Base-by-base conservation (phyloP, 2,113 vertebrate species). In the Hiodon tergisus region DNA sequence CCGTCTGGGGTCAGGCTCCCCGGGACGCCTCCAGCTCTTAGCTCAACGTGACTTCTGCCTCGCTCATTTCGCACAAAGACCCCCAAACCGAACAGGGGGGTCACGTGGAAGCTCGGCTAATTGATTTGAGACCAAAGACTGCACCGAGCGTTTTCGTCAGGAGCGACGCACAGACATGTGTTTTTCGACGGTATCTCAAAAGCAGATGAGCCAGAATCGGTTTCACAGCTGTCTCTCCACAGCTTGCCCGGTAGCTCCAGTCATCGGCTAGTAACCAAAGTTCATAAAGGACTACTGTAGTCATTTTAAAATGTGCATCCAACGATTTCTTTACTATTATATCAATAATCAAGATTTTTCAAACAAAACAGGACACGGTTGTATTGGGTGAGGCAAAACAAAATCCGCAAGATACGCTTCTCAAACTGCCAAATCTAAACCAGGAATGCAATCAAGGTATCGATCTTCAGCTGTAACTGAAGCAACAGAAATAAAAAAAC, bases 171-270 rank as follows among this genome's bases (percentile, higher is more conserved):
- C 72, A 72, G 62, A 66, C 70, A 71, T 77, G 63, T 77, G 62
- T 77, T 76, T 77, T 72, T 73, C 55, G 14, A 61, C 16, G 57
- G 69, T 78, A 78, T 78, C 67, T 59, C 55, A 78, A 78, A 78
- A 78, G 71, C 76, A 78, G 76, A 78, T 51, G 55, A 73, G 10
- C 13, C 5, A 50, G 50, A 73, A 73, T 78, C 8, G 59, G 13
- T 73, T 78, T 16, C 17, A 68, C 76, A 78, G 76, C 65, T 73
- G 71, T 69, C 63, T 54, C 53, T n/a, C 31, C 46, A 53, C 66
- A 70, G 13, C 51, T 67, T 16, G n/a, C 71, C 31, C 2, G 65
- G 47, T 47, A 72, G 31, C 52, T 7, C 17, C 51, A 54, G 60
- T 50, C 51, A 71, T 52, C 17, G 59, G 13, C 60, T 70, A 13